Conservation (phyloP, 2,113 vertebrate species). For the Hymenochirus boettgeri region DNA sequence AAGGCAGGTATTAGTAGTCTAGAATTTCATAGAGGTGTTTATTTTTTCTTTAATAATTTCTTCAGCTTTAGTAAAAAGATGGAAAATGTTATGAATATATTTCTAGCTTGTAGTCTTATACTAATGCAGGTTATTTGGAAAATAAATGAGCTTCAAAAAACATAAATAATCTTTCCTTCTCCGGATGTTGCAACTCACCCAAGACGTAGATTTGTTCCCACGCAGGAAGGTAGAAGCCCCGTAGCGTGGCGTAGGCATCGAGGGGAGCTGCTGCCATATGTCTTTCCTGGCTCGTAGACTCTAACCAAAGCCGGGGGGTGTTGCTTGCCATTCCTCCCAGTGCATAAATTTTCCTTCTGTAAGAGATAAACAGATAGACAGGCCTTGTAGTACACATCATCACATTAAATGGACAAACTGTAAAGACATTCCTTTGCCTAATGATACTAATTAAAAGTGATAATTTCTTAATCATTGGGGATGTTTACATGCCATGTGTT, state of each 20-base stretch:
- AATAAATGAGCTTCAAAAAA: neutral
- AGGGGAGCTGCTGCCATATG: constrained; percentile 80
- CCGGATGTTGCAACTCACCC: constrained; percentile 58
- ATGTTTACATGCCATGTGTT: no score
- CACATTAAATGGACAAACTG: no score
- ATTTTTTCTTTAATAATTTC: no score
- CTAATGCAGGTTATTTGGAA: no score
- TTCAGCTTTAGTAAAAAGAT: no score
- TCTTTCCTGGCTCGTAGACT: constrained; percentile 83
- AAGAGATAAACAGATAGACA: constrained; percentile 21
- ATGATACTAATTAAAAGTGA: no score
- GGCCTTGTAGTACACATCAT: neutral
- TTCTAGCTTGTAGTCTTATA: no score
- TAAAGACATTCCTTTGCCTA: no score
- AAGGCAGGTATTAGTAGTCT: no score
- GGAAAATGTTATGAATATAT: no score
- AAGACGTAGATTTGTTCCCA: constrained; percentile 87
- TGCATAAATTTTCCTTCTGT: constrained; percentile 84
- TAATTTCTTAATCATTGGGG: no score
- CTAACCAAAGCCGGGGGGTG: constrained; percentile 87
- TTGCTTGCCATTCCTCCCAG: constrained; percentile 90
- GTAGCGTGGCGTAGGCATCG: constrained; percentile 94
- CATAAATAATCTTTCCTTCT: neutral
- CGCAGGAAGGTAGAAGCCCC: constrained; percentile 83
- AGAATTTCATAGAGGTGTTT: no score